Evolutionary conservation across 2,113 vertebrate species (phyloP).

Genomic region (Nicator chloris): DNA sequence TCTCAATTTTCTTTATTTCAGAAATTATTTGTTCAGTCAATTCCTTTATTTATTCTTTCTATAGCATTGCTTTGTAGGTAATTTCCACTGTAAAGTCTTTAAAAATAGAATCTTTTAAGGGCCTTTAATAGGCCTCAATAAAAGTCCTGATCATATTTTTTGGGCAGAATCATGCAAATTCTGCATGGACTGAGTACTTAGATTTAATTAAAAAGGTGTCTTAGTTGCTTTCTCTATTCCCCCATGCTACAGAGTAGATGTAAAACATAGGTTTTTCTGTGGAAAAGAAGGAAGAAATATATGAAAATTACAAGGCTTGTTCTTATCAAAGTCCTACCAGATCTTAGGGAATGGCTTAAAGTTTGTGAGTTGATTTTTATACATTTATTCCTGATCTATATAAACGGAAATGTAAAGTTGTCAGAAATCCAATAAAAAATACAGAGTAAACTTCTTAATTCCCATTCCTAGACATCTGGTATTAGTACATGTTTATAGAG

Average conservation of each 20-base stretch:
- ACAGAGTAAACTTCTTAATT: neutral
- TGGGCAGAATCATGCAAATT: accelerated
- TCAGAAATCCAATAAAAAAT: neutral
- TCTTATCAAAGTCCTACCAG: neutral
- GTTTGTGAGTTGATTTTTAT: neutral
- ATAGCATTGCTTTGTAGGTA: accelerated
- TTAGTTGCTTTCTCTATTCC: neutral
- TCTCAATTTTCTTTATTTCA: neutral
- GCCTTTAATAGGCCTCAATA: neutral
- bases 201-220: neutral
- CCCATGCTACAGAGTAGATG: neutral
- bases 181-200: neutral
- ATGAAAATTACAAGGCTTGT: neutral
- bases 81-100: neutral
- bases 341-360: neutral
- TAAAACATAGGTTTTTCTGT: neutral
- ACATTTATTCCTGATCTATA: neutral
- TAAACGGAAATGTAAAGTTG: neutral
- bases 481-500: constrained; percentile 7
- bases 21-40: neutral
- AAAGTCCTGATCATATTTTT: neutral
- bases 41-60: neutral
- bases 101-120: neutral
- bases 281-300: neutral
- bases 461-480: neutral